Evolutionary conservation across 2,113 vertebrate genomes (phyloP).

Genomic region (Peucedramus taeniatus): DNA sequence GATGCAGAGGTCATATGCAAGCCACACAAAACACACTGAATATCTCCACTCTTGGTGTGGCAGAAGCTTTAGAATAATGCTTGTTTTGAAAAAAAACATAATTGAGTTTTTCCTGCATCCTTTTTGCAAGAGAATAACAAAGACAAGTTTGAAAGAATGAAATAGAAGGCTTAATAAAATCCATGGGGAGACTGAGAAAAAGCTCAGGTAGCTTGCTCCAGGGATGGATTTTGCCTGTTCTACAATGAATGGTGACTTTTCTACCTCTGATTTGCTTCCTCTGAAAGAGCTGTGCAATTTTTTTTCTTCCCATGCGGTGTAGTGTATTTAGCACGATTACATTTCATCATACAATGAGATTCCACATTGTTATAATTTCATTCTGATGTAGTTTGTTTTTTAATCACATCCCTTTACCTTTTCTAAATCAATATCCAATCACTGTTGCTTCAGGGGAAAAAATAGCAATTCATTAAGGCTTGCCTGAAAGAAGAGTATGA

Average conservation of each 20-base stretch:
- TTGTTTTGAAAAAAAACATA: not conserved
- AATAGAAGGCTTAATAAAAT: not conserved
- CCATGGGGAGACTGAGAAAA: not conserved
- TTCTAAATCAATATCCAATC: conserved; percentile 43
- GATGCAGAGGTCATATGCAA: not conserved
- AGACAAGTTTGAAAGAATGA: not conserved
- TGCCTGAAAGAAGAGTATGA: not conserved
- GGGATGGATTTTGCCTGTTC: not conserved
- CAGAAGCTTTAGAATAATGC: not conserved
- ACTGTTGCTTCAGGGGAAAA: not conserved
- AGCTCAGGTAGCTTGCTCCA: not conserved
- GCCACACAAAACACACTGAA: not conserved
- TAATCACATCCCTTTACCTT: not conserved
- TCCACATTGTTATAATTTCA: not conserved
- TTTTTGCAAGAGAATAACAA: not conserved
- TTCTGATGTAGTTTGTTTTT: not conserved
- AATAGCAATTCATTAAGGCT: not conserved
- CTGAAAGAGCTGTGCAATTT: not conserved
- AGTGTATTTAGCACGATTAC: not conserved
- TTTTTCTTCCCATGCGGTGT: not conserved
- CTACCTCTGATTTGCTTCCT: not conserved
- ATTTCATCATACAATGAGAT: not conserved
- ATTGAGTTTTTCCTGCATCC: not conserved
- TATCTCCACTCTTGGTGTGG: not conserved
- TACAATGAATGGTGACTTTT: not conserved